Evolutionary conservation across 1,140 invertebrate species (phyloP).

Genomic region (Ceratosolen fusciceps): DNA sequence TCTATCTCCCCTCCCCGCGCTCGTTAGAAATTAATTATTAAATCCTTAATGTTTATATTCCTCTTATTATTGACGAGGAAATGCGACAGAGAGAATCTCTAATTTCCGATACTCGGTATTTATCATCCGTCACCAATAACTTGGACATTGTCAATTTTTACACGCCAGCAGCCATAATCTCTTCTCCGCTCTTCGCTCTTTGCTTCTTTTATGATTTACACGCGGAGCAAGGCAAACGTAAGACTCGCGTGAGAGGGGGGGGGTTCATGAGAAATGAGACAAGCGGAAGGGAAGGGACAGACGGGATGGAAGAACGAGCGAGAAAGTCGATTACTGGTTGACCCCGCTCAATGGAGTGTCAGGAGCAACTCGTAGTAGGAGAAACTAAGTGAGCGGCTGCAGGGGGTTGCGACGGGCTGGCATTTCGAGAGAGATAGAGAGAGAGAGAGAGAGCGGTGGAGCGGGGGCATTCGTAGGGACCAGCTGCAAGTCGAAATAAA

Average conservation of each 20-base stretch:
- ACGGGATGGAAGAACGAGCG: conserved; percentile 32
- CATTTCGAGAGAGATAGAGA: not conserved
- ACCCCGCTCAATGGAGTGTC: conserved; percentile 19
- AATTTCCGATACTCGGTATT: no score
- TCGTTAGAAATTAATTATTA: no score
- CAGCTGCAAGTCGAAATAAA: conserved; percentile 18
- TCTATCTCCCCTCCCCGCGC: no score
- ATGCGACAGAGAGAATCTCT: no score
- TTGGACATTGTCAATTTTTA: not conserved
- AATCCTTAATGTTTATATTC: no score
- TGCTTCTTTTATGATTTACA: conserved; percentile 16
- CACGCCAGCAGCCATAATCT: conserved; percentile 6
- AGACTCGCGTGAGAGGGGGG: conserved; percentile 42
- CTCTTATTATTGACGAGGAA: no score
- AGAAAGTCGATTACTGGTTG: conserved; percentile 48
- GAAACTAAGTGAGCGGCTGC: conserved; percentile 21
- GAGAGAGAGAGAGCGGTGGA: not conserved
- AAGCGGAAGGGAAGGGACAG: not conserved
- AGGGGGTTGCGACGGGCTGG: not conserved
- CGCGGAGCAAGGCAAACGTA: not conserved
- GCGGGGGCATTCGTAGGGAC: not conserved
- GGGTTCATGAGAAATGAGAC: conserved; percentile 44
- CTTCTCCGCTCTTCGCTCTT: conserved; percentile 22
- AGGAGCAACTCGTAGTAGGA: not conserved
- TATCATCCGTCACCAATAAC: not conserved